These are phyloP conservation scores for Hyperoplus immaculatus DNA, from an alignment of 2,797 vertebrate species.

Conservation along the genomic window DNA sequence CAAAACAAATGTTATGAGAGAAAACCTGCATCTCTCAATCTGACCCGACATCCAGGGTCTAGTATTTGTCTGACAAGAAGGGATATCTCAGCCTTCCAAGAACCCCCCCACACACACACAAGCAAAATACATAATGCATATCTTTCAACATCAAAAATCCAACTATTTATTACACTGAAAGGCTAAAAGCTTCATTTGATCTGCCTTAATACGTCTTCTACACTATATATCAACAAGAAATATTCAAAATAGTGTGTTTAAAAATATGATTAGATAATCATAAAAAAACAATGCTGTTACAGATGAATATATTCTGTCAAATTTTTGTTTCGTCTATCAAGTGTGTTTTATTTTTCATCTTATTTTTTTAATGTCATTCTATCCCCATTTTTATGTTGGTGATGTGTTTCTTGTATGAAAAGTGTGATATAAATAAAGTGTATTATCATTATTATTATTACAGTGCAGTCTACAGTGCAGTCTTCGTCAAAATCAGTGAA, in stretches of 20 bases:
- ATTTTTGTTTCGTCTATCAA: too few relatives aligned
- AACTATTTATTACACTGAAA: not conserved
- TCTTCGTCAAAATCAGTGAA: too few relatives aligned
- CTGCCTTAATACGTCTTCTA: not conserved
- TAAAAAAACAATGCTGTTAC: not conserved
- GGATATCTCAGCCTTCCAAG: slow-evolving; percentile 17
- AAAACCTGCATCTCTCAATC: slow-evolving; percentile 1
- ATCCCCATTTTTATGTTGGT: too few relatives aligned
- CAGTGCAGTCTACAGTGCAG: too few relatives aligned
- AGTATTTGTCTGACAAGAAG: slow-evolving; percentile 17
- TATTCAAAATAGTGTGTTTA: not conserved
- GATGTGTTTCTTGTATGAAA: too few relatives aligned
- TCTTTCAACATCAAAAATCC: not conserved
- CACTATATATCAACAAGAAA: not conserved
- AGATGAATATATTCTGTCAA: not conserved
- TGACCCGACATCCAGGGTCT: not conserved
- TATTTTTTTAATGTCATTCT: too few relatives aligned
- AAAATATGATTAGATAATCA: not conserved
- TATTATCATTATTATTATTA: too few relatives aligned
- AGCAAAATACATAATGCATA: slow-evolving; percentile 7
- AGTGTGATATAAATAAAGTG: too few relatives aligned
- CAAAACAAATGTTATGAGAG: slow-evolving; percentile 42
- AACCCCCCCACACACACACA: not conserved
- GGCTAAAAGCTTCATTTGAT: not conserved
- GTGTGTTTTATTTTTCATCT: too few relatives aligned